Percentiles rank a stretch among this genome's conserved stretches.
Conservation (phyloP, 2,888 invertebrate genomes). For the Myopa tessellatipennis region DNA sequence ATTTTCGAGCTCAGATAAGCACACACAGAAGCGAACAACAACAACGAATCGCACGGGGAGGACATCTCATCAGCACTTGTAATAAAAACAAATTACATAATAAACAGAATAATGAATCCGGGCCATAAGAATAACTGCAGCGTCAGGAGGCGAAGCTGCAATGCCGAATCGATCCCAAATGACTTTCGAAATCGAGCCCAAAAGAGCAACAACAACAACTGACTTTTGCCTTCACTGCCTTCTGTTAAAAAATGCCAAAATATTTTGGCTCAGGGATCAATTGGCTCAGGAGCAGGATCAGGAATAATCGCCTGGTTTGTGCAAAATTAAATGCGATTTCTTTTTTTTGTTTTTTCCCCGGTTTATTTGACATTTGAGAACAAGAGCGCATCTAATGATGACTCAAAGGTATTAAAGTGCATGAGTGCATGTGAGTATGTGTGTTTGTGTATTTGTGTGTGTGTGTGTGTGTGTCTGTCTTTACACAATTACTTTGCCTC, state of each 20-base stretch:
- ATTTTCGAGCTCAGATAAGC: not conserved
- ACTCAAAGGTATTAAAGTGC: not conserved
- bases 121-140: not conserved
- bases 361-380: not conserved
- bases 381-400: not conserved
- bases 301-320: not conserved
- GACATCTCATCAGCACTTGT: conserved; percentile 35
- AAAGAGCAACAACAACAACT: not conserved
- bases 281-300: conserved; percentile 2
- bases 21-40: not conserved
- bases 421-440: not conserved
- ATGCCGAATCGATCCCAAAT: not conserved
- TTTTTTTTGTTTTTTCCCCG: not conserved
- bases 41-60: not conserved
- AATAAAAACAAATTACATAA: conserved; percentile 36
- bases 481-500: not conserved
- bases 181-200: conserved; percentile 6
- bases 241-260: conserved; percentile 27
- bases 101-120: conserved; percentile 34
- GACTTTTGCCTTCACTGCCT: not conserved
- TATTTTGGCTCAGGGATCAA: conserved; percentile 3
- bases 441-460: not conserved
- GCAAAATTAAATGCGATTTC: not conserved
- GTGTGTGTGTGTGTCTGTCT: not conserved
- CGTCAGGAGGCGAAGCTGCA: not conserved